Base-by-base conservation (phyloP, 2,113 vertebrate genomes). In the Sitta europaea region DNA sequence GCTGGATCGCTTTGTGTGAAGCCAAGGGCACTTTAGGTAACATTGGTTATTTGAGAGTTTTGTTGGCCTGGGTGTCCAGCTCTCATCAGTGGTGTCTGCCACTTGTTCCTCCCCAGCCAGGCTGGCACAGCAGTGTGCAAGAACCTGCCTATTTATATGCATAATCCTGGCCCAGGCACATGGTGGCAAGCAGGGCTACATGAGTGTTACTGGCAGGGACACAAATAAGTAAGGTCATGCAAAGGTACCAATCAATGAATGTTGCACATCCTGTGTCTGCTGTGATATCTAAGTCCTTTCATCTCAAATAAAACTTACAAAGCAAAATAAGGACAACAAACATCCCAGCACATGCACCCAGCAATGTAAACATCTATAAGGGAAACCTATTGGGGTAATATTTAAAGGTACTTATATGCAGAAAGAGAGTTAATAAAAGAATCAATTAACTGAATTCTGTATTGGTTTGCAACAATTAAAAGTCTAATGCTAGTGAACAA, bases 401-500 rank as follows among this genome's bases (percentile, higher is more conserved):
- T 47, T 87, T 78, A 50, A 85, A 75, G 12, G 4, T 70, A 35
- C 19, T 48, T 84, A 57, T 68, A 85, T 29, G 48, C 10, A 94
- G 66, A 91, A 82, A 57, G 16, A 27, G 28, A 50, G 9, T 47
- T 89, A 78, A 84, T 55, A 79, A 72, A 94, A 90, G 45, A 66
- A 15, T 28, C 11, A 55, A 50, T 74, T 54, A 92, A 55, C 42
- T 61, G 54, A 83, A 68, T 36, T 87, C 47, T 92, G 21, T 27
- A 51, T 87, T 79, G 24, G 62, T 57, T 40, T 65, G 20, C 21
- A 87, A 57, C 54, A 91, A 82, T 78, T 90, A 70, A 89, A 88
- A 71, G 36, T 54, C 47, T 73, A 65, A 72, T 83, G 66, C 35
- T 78, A 35, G 73, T 35, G 70, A 94, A 66, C 6, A 84, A 31